Percentiles rank a stretch among this genome's conserved stretches.
Evolutionary conservation across 2,113 vertebrate species (phyloP).

Genomic region (Triplophysa rosa): DNA sequence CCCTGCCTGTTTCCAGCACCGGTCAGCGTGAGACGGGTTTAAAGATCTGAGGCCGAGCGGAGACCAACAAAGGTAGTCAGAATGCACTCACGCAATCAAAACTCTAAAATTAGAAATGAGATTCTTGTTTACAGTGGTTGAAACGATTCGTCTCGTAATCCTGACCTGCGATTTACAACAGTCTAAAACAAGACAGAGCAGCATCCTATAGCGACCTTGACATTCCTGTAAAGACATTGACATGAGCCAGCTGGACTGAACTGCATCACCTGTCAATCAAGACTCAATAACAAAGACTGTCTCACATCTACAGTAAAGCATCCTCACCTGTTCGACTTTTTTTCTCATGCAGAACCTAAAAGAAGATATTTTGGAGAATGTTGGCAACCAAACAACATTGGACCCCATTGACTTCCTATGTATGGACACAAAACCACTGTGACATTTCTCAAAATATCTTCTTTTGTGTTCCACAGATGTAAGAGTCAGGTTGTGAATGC

Average conservation of each 20-base stretch:
- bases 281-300: too few relatives aligned
- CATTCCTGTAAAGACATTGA: neutral
- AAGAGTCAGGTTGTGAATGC: too few relatives aligned
- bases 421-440: too few relatives aligned
- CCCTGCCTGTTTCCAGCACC: constrained; percentile 4
- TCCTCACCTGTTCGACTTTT: too few relatives aligned
- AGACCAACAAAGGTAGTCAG: constrained; percentile 8
- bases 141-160: constrained; percentile 31
- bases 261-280: too few relatives aligned
- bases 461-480: too few relatives aligned
- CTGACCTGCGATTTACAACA: constrained; percentile 27
- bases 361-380: too few relatives aligned
- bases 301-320: too few relatives aligned
- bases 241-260: neutral
- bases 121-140: constrained; percentile 24
- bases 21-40: constrained; percentile 4
- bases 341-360: too few relatives aligned
- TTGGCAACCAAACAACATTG: neutral
- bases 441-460: too few relatives aligned
- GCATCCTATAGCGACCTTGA: constrained; percentile 21
- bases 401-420: too few relatives aligned
- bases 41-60: neutral
- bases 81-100: constrained; percentile 32
- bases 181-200: constrained; percentile 29
- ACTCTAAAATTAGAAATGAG: constrained; percentile 38